A percentile compares a stretch with the other conserved stretches of the same genome.
phyloP scores from a whole-genome alignment of 2,797 vertebrate species.

The Limnodromus scolopaceus region DNA sequence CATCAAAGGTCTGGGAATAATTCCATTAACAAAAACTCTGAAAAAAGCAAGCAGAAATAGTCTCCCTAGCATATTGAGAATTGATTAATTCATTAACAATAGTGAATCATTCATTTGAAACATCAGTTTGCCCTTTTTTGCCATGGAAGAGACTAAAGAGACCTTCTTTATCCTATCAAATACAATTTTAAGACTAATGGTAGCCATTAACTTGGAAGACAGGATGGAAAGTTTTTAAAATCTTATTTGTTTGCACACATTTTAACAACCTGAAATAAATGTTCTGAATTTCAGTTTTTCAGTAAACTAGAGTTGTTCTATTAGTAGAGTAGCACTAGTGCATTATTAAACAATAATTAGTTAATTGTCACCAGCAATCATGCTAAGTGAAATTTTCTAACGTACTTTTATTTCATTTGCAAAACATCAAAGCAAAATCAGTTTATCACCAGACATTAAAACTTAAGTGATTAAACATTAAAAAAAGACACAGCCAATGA shows the following conservation, averaged over 20 bases:
- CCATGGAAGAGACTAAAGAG: background rate
- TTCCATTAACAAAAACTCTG: background rate
- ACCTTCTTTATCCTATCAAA: background rate
- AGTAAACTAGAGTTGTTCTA: background rate
- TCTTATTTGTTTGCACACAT: background rate
- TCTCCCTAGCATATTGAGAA: background rate
- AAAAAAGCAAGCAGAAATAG: background rate
- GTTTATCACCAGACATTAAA: conserved; percentile 1
- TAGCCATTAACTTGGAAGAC: background rate
- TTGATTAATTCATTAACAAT: background rate
- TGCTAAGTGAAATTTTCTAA: conserved; percentile 9
- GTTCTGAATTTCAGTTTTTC: background rate
- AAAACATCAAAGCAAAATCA: background rate
- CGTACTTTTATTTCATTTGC: conserved; percentile 8
- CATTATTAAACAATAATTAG: conserved; percentile 13
- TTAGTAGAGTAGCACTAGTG: background rate
- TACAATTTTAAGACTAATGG: background rate
- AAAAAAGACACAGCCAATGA: background rate
- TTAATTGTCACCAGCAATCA: background rate
- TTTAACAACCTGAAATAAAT: background rate
- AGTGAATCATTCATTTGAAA: background rate
- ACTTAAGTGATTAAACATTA: background rate
- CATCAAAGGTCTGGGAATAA: background rate
- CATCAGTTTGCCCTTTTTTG: background rate
- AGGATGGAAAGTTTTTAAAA: background rate